A percentile compares a stretch with the other conserved stretches of the same genome.
These are phyloP conservation scores for Aptenodytes forsteri DNA, from an alignment of 2,113 vertebrate species.

Conservation along the genomic window DNA sequence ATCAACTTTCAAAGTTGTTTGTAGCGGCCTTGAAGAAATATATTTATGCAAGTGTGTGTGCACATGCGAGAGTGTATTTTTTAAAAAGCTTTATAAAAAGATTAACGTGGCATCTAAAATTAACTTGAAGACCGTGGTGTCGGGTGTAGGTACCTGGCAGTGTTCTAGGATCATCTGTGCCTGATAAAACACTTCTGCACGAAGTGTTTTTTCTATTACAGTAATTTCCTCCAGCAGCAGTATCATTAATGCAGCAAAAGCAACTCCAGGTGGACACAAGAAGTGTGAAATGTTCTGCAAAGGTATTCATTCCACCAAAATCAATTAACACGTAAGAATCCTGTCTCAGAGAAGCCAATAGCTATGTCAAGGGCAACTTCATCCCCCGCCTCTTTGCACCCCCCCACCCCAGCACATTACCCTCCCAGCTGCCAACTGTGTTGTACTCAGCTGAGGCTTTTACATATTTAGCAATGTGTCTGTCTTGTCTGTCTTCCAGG, in stretches of 20 bases:
- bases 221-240: background rate
- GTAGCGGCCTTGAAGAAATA: background rate
- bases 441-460: background rate
- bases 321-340: background rate
- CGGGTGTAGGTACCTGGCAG: background rate
- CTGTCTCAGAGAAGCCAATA: background rate
- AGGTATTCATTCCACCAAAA: background rate
- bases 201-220: background rate
- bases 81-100: background rate
- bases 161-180: background rate
- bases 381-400: fast-evolving
- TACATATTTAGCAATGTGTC: background rate
- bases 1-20: background rate
- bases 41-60: background rate
- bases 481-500: background rate
- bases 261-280: background rate
- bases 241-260: background rate
- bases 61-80: background rate
- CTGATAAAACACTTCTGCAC: background rate
- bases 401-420: background rate
- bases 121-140: background rate
- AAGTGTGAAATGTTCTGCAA: background rate
- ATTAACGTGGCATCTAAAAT: background rate
- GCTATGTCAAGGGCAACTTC: background rate
- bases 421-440: background rate